A percentile compares a stretch with the other conserved stretches of the same genome.
Evolutionary conservation across 2,888 invertebrate genomes (phyloP).

Genomic region (Pseudococcus longispinus): DNA sequence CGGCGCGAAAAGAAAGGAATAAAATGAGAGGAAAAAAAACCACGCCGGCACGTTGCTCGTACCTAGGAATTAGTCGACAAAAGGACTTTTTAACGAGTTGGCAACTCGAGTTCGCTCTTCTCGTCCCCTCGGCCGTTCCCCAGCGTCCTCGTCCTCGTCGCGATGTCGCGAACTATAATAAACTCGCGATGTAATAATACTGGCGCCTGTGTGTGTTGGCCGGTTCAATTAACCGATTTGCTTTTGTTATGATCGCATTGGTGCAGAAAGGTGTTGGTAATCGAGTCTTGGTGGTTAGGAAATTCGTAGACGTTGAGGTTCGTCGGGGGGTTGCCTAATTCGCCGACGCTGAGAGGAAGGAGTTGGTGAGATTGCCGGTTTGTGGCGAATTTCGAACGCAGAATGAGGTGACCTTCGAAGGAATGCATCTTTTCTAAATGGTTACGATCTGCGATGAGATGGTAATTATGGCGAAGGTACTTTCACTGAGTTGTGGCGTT

Average conservation of each 20-base stretch:
- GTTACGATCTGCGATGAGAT: not conserved
- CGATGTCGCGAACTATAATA: not conserved
- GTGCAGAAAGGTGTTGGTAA: not conserved
- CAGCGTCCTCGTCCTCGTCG: not conserved
- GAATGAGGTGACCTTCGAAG: not conserved
- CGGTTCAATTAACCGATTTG: slow-evolving; percentile 26
- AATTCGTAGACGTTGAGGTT: not conserved
- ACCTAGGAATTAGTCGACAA: slow-evolving; percentile 28
- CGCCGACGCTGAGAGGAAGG: too few relatives aligned
- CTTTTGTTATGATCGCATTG: not conserved
- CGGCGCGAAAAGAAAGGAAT: not conserved
- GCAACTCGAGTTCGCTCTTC: not conserved
- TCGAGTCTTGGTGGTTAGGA: not conserved
- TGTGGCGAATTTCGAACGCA: not conserved
- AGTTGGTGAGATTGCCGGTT: too few relatives aligned
- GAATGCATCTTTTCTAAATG: not conserved
- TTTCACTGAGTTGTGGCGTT: not conserved
- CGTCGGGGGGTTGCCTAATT: too few relatives aligned
- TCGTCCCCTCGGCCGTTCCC: too few relatives aligned
- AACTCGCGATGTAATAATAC: slow-evolving; percentile 9
- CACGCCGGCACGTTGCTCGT: not conserved
- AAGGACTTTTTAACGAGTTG: slow-evolving; percentile 26
- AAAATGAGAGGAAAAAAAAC: not conserved
- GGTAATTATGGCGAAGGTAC: not conserved
- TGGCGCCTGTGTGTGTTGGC: slow-evolving; percentile 18